Evolutionary conservation across 2,888 invertebrate species (phyloP), one percentile per base, ranked within the genome.

Genomic region (Ischnura elegans): DNA sequence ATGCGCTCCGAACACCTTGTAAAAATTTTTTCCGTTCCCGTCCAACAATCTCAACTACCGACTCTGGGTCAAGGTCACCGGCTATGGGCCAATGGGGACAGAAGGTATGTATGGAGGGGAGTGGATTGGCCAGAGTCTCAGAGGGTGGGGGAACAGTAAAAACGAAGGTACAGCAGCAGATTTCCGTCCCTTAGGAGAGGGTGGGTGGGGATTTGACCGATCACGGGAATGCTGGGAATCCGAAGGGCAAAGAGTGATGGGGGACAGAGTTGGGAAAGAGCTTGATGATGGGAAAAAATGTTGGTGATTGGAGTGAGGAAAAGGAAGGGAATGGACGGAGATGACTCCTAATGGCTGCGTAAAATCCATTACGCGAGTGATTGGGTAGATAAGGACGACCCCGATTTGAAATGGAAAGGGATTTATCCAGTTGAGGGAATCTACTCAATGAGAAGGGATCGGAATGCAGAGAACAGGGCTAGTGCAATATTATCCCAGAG

Each of bases 21-120:
- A 90, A 61, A 90, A 61, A 43, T 90, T 66, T 90, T n/a, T 66
- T 10, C n/a, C 36, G 45, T 45, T 19, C 86, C 86, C 86, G 21
- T 25, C 86, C 10, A 46, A 46, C 86, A 46, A 43, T 25, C 43
- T 46, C 86, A 21, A 25, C 51, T 42, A 42, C 55, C 55, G 87
- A 90, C 90, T 90, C 66, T 90, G 66, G 90, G 90, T 61, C 90
- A 90, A 90, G 90, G 90, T 61, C 90, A 61, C 66, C 43, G 61
- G 61, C 61, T 43, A 61, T 43, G 45, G 61, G 90, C 55, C 87
- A 55, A 36, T 36, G 51, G 61, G 42, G 61, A 43, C 61, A 2
- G 25, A n/a, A 76, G 36, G 36, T 76, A 2, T 29, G 51, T 51
- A 36, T n/a, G 29, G 29, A 87, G 87, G 47, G 87, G 55, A 29